Evolutionary conservation across 2,797 vertebrate species (phyloP), one percentile per base, ranked within the genome.

Genomic region (Anguilla megastoma): DNA sequence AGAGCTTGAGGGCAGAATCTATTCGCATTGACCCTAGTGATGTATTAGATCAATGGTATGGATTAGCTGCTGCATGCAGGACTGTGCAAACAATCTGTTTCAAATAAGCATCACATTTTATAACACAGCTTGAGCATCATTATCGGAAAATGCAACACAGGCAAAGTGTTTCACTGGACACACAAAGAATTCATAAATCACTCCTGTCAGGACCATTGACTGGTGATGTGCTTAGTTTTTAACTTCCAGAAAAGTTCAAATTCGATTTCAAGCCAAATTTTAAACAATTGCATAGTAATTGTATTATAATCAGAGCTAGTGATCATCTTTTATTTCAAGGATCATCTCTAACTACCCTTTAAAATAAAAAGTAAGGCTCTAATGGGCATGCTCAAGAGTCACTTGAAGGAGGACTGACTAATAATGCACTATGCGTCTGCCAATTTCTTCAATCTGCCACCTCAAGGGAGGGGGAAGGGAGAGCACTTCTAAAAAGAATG

Each of bases 11-110:
- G 69, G 12, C 30, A 33, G 30, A 74, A 74, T 33, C 66, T 71
- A 71, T 74, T 12, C 33, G 16, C 14, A 76, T 21, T 76, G 74
- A 76, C 30, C 74, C 30, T 12, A 41, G 74, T 71, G 63, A 24
- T 50, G 21, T 84, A n/a, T 84, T n/a, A 24, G 48, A 50, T 84
- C 52, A 84, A 50, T 84, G 48, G 27, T 50, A 84, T 76, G 74
- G 74, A 76, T 76, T 41, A 41, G 74, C 74, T 76, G 74, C 74
- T 76, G 3, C 74, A 76, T 41, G 33, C 33, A 76, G 74, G 74
- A 16, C 74, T 76, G 74, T 12, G 6, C 74, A 76, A 76, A 76
- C 74, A 76, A n/a, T 41, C 74, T 41, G 16, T 41, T 41, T 76
- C 74, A 76, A 41, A 76, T 76, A 76, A 14, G 12, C 74, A 18